Evolutionary conservation across 1,140 invertebrate species (phyloP), one percentile per base, ranked within the genome.

Genomic region (Cepaea nemoralis): DNA sequence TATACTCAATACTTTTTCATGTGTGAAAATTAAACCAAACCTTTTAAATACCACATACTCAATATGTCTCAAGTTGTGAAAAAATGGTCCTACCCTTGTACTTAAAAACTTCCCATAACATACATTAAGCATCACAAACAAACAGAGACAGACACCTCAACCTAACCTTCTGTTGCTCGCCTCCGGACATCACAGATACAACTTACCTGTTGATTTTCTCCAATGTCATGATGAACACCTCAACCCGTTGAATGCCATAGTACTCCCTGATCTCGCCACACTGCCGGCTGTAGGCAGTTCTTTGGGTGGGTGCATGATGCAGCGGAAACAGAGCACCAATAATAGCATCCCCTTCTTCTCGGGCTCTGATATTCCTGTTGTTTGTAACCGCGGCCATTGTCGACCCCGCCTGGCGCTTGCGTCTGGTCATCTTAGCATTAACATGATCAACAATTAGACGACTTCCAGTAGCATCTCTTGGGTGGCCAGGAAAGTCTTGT

Each of bases 211-310:
- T 94, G 74, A 94, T 93, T 77, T 92, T 86, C 81, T 94, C 93
- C n/a, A 94, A 89, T 0, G 93, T 92, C 78, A 91, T 84, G 75
- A 94, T 90, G 73, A 95, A 94, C 2, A 94, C 94, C 91, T 96
- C 95, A 0, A 95, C 93, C 48, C 95, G 89, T 88, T 96, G 95
- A 27, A 96, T 95, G 1, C 95, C 95, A 87, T 96, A 96, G 83
- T 95, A 92, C 88, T 95, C 95, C 78, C 95, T 92, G 73, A 92
- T 90, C 16, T 84, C 77, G 1, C 90, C 90, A 84, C 91, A 91
- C 35, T 86, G 85, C 31, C 89, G 69, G 10, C 87, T 88, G 83
- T 88, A 88, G 27, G 84, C 86, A 31, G 85, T 85, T 31, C 87
- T 85, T 33, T 87, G 83, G 0, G 85, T 82, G n/a, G 94, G 95